Base-by-base conservation (phyloP, 2,888 invertebrate species). In the Drosophila neutralis region DNA sequence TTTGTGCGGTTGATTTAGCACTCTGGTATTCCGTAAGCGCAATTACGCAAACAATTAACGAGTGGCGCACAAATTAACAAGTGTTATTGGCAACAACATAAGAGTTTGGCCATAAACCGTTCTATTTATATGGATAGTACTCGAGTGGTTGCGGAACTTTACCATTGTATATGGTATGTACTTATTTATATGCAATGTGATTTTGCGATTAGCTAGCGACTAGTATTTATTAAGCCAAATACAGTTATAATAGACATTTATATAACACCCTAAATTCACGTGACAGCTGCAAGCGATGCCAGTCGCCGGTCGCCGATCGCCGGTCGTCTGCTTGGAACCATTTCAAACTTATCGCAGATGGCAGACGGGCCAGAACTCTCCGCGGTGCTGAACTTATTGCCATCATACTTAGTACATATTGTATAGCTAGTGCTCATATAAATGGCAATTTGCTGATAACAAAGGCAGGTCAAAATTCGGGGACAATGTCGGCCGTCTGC, bases 221-320 rank as follows among this genome's bases (percentile, higher is more conserved):
- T 42, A 21, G 54, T 56, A 33, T 51, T 45, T 42, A 58, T 57
- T 53, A 59, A 65, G 31, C 49, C 33, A 87, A 83, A 83, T 88
- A 71, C 60, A 72, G 68, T 82, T 83, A 90, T 90, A 88, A 90
- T 83, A 85, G 83, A 69, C 88, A 66, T 61, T 79, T 90, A 70
- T 90, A 83, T 82, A 83, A 69, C 66, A 61, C 56, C 38, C 35
- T 29, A 38, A 49, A 61, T 59, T 59, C 40, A 48, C 33, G 40
- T 40, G 49, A 52, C 51, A 69, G 60, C 27, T 64, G 53, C 53
- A 69, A 70, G 35, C 35, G 21, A 53, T 35, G 35, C 33, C 33
- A 53, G 21, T 45, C 31, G 29, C 31, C 5, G 36, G 31, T 18
- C 40, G 31, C 38, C 60, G n/a, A 2, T 42, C 11, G n/a, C 29